Evolutionary conservation across 92 coral and sea anemone species (phyloP), one percentile per base, ranked within the genome.

Genomic region (Hydrozoanthus gracilis): DNA sequence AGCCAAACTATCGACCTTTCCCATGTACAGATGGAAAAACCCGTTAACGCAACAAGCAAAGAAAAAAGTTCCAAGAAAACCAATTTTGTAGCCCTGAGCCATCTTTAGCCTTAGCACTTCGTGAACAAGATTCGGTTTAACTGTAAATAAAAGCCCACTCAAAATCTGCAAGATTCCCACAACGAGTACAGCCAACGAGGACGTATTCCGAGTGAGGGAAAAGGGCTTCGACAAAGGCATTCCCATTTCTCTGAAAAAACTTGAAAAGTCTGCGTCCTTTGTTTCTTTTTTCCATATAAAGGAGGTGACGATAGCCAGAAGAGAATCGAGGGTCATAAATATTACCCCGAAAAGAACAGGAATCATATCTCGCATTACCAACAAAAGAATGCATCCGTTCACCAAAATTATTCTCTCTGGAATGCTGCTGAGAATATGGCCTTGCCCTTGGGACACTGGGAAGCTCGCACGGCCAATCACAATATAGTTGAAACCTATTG

Each of bases 271-370:
- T 27, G 94, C 82, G 10, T 82, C 87, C 51, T 89, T 83, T 8
- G 92, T 86, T 51, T 92, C 94, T 27, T 52, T 84, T 82, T 13
- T 71, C 94, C 91, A 92, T 55, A 92, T 76, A 45, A 89, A 58
- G 7, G 80, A 80, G 48, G 94, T 89, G 39, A 76, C 46, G 71
- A 89, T n/a, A 16, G 94, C 9, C 4, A 92, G 89, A 5, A 5
- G 46, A 16, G 90, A 75, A 70, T 89, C 94, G 20, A 92, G 88
- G 61, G 9, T 44, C 82, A 77, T 84, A 71, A 92, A 89, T 60
- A 89, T 67, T 20, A 79, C 73, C 45, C 89, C 95, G n/a, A 92
- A 92, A 14, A 82, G 71, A 8, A 85, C 54, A 18, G 93, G 91
- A 2, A 92, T n/a, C 87, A 87, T 71, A 64, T 46, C 64, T 70